A percentile compares a stretch with the other conserved stretches of the same genome.
These are phyloP conservation scores for Vanessa atalanta DNA, from an alignment of 1,140 invertebrate genomes.

Conservation along the genomic window DNA sequence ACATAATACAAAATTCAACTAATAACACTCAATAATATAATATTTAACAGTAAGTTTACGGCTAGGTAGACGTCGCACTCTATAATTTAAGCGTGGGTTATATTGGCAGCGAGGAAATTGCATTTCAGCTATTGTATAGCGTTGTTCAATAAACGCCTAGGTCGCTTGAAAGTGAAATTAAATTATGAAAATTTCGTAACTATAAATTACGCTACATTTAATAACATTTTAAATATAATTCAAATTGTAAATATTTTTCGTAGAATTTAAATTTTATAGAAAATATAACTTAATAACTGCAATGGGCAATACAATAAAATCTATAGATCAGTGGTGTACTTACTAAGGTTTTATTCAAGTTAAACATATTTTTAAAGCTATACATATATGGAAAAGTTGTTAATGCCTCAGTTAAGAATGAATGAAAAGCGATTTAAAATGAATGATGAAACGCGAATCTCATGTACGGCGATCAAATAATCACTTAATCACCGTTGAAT, in stretches of 20 bases:
- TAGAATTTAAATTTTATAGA: no score
- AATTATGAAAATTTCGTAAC: not conserved
- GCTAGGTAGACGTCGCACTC: not conserved
- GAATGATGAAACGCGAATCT: no score
- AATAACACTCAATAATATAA: not conserved
- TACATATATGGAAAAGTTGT: no score
- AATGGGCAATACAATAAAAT: no score
- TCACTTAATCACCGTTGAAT: no score
- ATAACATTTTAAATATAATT: not conserved
- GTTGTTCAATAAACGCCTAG: constrained; percentile 14
- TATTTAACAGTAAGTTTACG: constrained; percentile 15
- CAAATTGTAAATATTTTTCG: not conserved
- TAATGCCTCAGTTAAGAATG: no score
- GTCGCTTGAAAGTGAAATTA: not conserved
- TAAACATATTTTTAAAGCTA: no score
- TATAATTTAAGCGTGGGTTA: constrained; percentile 21
- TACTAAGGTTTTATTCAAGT: no score
- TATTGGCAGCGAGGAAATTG: constrained; percentile 42
- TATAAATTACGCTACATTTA: not conserved
- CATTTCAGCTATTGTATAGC: constrained; percentile 32
- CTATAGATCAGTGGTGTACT: no score
- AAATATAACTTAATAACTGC: no score
- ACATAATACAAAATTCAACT: not conserved
- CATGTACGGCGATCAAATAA: no score
- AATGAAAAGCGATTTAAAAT: no score